Base-by-base conservation (phyloP, 64 coral and sea anemone species). In the Porites australiensis region DNA sequence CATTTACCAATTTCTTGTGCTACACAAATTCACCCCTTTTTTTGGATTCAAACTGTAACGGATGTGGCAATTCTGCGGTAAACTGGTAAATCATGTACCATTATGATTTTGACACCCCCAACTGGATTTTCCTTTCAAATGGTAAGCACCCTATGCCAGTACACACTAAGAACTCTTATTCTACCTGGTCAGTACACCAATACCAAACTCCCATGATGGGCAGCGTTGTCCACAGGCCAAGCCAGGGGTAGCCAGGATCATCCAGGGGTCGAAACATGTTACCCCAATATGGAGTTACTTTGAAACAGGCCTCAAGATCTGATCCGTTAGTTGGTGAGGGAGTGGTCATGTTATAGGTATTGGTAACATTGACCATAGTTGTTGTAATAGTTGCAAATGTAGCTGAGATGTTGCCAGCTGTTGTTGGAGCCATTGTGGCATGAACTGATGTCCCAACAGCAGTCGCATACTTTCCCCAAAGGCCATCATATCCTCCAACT, bases 101-200 rank as follows among this genome's bases (percentile, higher is more conserved):
- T 37, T 37, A 37, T 37, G 27, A 0, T 37, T 37, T 37, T 37
- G 27, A 37, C 27, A 37, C 27, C 27, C 27, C 27, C 27, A 37
- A 37, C 27, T 37, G 27, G 27, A 37, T 37, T 37, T 37, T 37
- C 27, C 27, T 37, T 0, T 37, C 27, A 37, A 37, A 37, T 37
- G 27, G 27, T 37, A 37, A 37, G 27, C 27, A 37, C 27, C 27
- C 27, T 37, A 37, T 37, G 27, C 27, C 27, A 37, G 27, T 37
- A 37, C 27, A 37, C 27, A 37, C 27, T 37, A 37, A 37, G 27
- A 37, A 37, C 27, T 37, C 67, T 6, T 46, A 14, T 46, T 19
- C 3, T 93, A 98, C 98, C 98, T 99, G 98, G 89, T 99, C 98
- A 43, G 98, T 99, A n/a, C 98, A 99, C 98, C 98, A 99, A 75